Conservation (phyloP, 2,797 vertebrate species). For the Hippoglossus hippoglossus region DNA sequence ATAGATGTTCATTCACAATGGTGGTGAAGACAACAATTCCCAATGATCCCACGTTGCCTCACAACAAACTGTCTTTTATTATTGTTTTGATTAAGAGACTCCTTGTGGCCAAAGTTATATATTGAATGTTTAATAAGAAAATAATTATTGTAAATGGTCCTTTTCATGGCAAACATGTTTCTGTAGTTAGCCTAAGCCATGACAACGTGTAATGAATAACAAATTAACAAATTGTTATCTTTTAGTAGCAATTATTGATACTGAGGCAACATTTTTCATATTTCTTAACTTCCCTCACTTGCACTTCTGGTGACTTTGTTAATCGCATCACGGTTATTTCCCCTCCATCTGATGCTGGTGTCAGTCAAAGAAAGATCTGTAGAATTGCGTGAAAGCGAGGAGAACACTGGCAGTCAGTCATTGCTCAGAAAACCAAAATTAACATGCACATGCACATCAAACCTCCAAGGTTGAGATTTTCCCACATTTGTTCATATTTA, state of each 20-base stretch:
- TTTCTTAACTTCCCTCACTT: constrained; percentile 7
- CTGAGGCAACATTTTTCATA: background rate
- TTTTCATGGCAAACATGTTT: too few relatives aligned
- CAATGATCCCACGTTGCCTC: too few relatives aligned
- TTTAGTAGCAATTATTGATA: constrained; percentile 3
- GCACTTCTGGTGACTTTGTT: constrained; percentile 21
- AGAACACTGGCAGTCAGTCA: constrained; percentile 19
- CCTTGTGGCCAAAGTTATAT: too few relatives aligned
- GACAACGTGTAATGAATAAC: too few relatives aligned
- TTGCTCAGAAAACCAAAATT: constrained; percentile 45
- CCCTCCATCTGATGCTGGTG: constrained; percentile 14
- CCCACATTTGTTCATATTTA: constrained; percentile 67
- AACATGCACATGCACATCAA: constrained; percentile 33
- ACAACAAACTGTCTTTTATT: too few relatives aligned
- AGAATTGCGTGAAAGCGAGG: constrained; percentile 21
- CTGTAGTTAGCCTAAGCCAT: too few relatives aligned
- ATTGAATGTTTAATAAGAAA: background rate
- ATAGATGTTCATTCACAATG: too few relatives aligned
- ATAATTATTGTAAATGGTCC: too few relatives aligned
- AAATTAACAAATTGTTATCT: too few relatives aligned
- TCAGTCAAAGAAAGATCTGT: constrained; percentile 13
- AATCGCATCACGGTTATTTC: constrained; percentile 8
- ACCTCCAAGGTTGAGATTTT: constrained; percentile 62
- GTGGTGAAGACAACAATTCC: too few relatives aligned
- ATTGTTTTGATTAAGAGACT: too few relatives aligned